Evolutionary conservation across 2,113 vertebrate species (phyloP).

Genomic region (Machaerirhynchus nigripectus): DNA sequence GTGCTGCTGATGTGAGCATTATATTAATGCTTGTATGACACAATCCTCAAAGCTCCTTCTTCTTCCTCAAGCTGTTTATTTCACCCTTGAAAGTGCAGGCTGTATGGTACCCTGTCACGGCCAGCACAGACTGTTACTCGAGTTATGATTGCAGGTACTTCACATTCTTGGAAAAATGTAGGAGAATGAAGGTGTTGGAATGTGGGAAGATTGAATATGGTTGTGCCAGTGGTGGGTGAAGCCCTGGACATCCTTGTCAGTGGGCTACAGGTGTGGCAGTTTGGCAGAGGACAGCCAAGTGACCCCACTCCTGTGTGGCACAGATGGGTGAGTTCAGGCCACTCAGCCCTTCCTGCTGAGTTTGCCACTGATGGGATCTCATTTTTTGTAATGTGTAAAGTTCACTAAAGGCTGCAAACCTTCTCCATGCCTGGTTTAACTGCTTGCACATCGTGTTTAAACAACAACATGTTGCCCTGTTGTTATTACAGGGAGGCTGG

Average conservation of each 20-base stretch:
- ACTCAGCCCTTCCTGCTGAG: neutral
- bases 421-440: neutral
- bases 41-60: neutral
- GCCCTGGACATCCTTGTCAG: neutral
- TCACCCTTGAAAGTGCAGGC: neutral
- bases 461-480: rapidly evolving
- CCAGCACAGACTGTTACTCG: neutral
- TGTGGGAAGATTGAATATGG: neutral
- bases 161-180: neutral
- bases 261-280: rapidly evolving
- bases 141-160: neutral
- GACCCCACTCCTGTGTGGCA: neutral
- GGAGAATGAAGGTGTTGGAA: neutral
- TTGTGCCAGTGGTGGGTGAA: neutral
- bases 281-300: rapidly evolving
- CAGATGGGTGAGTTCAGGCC: neutral
- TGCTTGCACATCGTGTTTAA: neutral
- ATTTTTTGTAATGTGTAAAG: neutral
- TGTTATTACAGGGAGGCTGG: neutral
- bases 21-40: conserved; percentile 18
- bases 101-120: neutral
- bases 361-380: neutral
- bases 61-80: neutral
- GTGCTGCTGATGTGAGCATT: conserved; percentile 44
- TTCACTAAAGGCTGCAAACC: neutral